Percentiles rank a stretch among this genome's conserved stretches.
These are phyloP conservation scores for Hoplostethus atlanticus DNA, from an alignment of 2,797 vertebrate species.

Conservation along the genomic window DNA sequence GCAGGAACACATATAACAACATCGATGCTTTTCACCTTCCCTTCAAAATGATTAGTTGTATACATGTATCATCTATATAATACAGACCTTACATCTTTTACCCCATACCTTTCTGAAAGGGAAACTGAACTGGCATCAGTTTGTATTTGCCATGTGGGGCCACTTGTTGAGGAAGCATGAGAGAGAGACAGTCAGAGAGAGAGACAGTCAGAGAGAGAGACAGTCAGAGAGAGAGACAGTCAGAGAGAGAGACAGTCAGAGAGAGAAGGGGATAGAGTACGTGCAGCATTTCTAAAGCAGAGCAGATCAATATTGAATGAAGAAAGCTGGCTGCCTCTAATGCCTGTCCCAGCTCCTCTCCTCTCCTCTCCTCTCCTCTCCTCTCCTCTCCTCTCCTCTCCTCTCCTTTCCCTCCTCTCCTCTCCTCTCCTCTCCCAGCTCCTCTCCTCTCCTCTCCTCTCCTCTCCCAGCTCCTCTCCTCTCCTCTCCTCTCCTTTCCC, in stretches of 20 bases:
- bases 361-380: conserved; percentile 23
- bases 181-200: neutral
- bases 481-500: neutral
- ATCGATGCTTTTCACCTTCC: no score
- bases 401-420: conserved; percentile 8
- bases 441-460: neutral
- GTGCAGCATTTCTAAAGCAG: conserved; percentile 60
- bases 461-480: no score
- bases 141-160: conserved; percentile 44
- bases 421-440: conserved; percentile 8
- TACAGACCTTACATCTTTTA: no score
- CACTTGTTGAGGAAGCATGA: conserved; percentile 58
- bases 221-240: conserved; percentile 8
- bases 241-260: conserved; percentile 3
- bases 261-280: neutral
- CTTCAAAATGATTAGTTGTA: no score
- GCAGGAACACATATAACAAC: no score
- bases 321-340: conserved; percentile 43
- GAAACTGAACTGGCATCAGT: no score
- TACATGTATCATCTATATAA: no score
- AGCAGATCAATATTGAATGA: conserved; percentile 77
- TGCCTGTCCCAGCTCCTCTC: conserved; percentile 31
- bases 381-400: conserved; percentile 13
- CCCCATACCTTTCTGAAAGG: no score
- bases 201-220: neutral